Conservation (phyloP, 1,140 invertebrate species). For the Proctacanthus coquilletti region DNA sequence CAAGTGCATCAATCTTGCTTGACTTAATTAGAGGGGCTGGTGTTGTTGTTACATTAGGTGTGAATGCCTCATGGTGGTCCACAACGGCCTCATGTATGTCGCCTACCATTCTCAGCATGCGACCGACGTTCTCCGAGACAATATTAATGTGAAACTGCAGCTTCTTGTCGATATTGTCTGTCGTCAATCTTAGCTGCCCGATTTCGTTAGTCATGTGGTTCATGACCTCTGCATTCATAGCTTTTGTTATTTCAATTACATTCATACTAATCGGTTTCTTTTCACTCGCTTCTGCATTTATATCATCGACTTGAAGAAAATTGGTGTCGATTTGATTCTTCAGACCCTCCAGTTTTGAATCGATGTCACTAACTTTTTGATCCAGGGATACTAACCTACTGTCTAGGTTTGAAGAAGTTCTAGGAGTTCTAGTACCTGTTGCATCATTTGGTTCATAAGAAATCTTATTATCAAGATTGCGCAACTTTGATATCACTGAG, state of each 20-base stretch:
- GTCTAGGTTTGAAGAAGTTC: slow-evolving; percentile 32
- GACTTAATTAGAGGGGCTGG: slow-evolving; percentile 37
- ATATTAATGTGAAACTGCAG: slow-evolving; percentile 70
- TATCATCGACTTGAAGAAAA: slow-evolving; percentile 59
- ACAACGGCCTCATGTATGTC: slow-evolving; percentile 68
- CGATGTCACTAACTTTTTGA: slow-evolving; percentile 66
- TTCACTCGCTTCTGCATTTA: slow-evolving; percentile 69
- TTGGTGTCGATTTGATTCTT: slow-evolving; percentile 71
- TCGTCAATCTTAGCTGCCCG: slow-evolving; percentile 52
- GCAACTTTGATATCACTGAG: slow-evolving; percentile 55
- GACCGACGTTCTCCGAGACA: slow-evolving; percentile 62
- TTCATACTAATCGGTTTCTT: slow-evolving; percentile 68
- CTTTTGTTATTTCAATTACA: slow-evolving; percentile 60
- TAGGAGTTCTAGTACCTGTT: slow-evolving; percentile 10
- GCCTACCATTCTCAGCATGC: slow-evolving; percentile 55
- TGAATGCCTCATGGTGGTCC: slow-evolving; percentile 37
- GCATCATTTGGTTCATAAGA: slow-evolving; percentile 34
- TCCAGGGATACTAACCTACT: slow-evolving; percentile 50
- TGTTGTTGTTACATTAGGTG: slow-evolving; percentile 35
- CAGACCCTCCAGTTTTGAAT: slow-evolving; percentile 55
- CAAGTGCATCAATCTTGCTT: slow-evolving; percentile 61
- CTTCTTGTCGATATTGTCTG: slow-evolving; percentile 64
- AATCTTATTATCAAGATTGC: slow-evolving; percentile 53
- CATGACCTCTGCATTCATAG: slow-evolving; percentile 57
- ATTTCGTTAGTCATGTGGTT: slow-evolving; percentile 59